phyloP scores from a whole-genome alignment of 2,888 invertebrate genomes.

The Biston betularia region DNA sequence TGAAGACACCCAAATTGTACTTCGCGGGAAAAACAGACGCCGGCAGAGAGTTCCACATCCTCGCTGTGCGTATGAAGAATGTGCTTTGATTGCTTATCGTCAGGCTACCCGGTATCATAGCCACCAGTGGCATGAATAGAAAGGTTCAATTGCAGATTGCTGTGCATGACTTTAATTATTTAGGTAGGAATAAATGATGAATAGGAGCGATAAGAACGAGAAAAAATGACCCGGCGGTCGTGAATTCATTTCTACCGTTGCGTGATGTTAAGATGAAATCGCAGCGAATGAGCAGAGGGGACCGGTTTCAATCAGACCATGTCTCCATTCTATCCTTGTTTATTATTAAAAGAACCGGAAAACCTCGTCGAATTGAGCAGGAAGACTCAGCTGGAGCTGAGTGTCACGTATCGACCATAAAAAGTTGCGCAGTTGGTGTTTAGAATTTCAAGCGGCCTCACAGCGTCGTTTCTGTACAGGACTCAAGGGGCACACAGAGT shows the following conservation, averaged over 20 bases:
- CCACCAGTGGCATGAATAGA: too few species aligned
- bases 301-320: slow-evolving; percentile 34
- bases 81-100: too few species aligned
- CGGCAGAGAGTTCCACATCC: too few species aligned
- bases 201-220: slow-evolving; percentile 16
- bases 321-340: slow-evolving; percentile 28
- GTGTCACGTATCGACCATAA: slow-evolving; percentile 42
- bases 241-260: slow-evolving; percentile 12
- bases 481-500: slow-evolving; percentile 19
- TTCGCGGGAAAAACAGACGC: too few species aligned
- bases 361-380: slow-evolving; percentile 39
- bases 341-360: slow-evolving; percentile 38
- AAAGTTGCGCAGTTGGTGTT: slow-evolving; percentile 40
- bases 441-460: slow-evolving; percentile 41
- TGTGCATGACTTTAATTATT: not conserved
- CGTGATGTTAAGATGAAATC: slow-evolving; percentile 29
- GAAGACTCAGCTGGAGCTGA: slow-evolving; percentile 42
- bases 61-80: too few species aligned
- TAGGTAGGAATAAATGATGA: slow-evolving; percentile 1
- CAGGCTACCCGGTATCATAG: too few species aligned
- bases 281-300: slow-evolving; percentile 29
- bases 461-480: slow-evolving; percentile 31
- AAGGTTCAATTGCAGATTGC: not conserved
- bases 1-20: too few species aligned
- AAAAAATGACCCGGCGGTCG: slow-evolving; percentile 7